Evolutionary conservation across 1,140 invertebrate species (phyloP).

Genomic region (Diachasma alloeum): DNA sequence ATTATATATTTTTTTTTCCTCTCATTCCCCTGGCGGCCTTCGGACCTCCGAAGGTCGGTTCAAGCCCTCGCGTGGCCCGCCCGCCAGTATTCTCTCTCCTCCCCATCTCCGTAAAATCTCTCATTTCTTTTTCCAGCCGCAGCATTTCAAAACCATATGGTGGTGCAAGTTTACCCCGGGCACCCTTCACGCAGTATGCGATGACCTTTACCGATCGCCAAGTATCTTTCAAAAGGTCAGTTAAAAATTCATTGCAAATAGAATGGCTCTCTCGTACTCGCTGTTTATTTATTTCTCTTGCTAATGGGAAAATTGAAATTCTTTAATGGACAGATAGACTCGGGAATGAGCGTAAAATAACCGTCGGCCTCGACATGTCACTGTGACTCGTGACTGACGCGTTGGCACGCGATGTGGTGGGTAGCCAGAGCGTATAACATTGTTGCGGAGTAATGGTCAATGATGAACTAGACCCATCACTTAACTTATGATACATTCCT

Average conservation of each 20-base stretch:
- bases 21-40: neutral
- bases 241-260: neutral
- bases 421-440: neutral
- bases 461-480: neutral
- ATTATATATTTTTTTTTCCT: neutral
- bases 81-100: neutral
- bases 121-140: neutral
- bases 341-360: neutral
- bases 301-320: neutral
- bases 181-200: conserved; percentile 1
- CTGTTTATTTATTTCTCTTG: neutral
- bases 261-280: neutral
- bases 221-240: neutral
- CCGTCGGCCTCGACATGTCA: neutral
- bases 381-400: neutral
- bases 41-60: neutral
- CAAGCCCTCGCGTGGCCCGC: neutral
- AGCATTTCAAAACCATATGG: conserved; percentile 6
- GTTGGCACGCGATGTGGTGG: neutral
- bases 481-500: no score
- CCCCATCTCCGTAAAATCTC: neutral
- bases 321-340: neutral
- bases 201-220: conserved; percentile 3
- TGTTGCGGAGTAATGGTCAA: neutral
- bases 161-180: neutral